Evolutionary conservation across 2,113 vertebrate species (phyloP).

Genomic region (Ceyx cyanopectus): DNA sequence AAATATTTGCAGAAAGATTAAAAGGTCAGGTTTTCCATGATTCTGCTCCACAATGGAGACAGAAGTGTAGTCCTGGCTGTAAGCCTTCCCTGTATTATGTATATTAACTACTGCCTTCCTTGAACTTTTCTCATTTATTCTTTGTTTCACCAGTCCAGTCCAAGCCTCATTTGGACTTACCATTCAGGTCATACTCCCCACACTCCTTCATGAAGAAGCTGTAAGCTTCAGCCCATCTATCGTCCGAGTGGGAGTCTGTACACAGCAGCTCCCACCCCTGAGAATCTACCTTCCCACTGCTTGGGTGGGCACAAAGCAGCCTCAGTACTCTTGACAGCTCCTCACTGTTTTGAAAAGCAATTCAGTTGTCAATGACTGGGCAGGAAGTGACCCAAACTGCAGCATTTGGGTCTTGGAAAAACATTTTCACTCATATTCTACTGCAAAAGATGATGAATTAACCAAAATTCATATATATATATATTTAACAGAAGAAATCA

Average conservation of each 20-base stretch:
- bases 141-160: neutral
- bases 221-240: neutral
- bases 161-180: neutral
- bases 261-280: rapidly evolving
- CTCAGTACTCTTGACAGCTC: neutral
- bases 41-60: neutral
- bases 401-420: neutral
- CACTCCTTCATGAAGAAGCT: neutral
- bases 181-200: neutral
- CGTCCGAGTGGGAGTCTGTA: neutral
- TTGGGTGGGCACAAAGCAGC: neutral
- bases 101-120: neutral
- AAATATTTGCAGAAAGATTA: slow-evolving; percentile 45
- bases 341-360: neutral
- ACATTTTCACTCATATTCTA: neutral
- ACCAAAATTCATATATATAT: neutral
- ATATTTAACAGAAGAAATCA: neutral
- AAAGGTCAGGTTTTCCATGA: neutral
- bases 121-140: slow-evolving; percentile 4
- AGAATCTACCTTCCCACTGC: neutral
- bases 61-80: neutral
- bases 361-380: neutral
- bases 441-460: neutral
- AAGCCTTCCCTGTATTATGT: neutral
- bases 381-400: neutral